Percentiles rank a stretch among this genome's conserved stretches.
phyloP scores from a whole-genome alignment of 1,140 invertebrate species.

The Trachymyrmex cornetzi region DNA sequence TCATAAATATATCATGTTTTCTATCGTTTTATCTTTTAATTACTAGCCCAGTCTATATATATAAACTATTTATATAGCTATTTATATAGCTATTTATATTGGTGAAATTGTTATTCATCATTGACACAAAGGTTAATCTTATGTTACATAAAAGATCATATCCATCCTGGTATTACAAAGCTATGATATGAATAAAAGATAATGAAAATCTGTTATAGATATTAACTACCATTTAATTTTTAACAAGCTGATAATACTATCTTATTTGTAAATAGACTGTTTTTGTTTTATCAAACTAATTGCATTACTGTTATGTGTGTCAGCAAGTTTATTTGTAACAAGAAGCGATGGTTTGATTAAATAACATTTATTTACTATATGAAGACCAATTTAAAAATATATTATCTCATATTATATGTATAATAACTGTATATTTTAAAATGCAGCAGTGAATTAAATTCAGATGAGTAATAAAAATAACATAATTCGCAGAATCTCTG shows the following conservation, averaged over 20 bases:
- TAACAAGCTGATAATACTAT: background rate
- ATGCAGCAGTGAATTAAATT: background rate
- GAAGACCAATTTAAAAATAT: constrained; percentile 12
- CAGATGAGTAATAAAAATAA: background rate
- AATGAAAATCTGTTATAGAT: background rate
- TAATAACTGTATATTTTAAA: no score
- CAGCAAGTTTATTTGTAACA: background rate
- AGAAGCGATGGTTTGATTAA: background rate
- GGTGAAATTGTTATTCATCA: background rate
- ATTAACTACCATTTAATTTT: background rate
- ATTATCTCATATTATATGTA: no score
- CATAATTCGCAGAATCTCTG: no score
- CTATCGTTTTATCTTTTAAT: background rate
- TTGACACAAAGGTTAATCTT: background rate
- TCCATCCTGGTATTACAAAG: background rate
- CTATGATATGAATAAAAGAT: background rate
- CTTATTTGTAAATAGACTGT: background rate
- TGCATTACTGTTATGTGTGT: background rate
- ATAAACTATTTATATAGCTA: background rate
- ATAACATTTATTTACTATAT: constrained; percentile 23
- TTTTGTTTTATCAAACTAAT: background rate
- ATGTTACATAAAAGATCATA: background rate
- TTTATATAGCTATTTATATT: background rate
- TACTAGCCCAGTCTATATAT: background rate
- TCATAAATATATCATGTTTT: background rate